Evolutionary conservation across 92 coral and sea anemone species (phyloP), one percentile per base, ranked within the genome.

Genomic region (Meandrina meandrites): DNA sequence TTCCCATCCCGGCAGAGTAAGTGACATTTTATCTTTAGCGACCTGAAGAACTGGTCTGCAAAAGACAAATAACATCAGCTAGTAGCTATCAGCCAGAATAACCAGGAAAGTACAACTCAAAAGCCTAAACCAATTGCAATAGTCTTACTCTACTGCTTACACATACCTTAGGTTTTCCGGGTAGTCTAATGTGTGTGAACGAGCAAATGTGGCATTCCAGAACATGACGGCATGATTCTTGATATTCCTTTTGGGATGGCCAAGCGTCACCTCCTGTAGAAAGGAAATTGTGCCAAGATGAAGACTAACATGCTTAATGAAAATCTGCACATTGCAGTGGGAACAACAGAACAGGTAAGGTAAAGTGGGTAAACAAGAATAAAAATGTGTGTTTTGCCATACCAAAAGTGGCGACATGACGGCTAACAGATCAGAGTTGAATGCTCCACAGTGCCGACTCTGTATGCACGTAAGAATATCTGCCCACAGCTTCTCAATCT

Each of bases 171-270:
- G 83, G 13, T 58, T 82, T 42, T 91, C 92, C 45, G 99, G 97
- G 82, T 97, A 97, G 14, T 88, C 88, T 78, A 97, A 80, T 36
- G 85, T 30, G 60, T 86, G 86, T 3, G 96, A 89, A 53, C 81
- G 96, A n/a, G 96, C 96, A 91, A 97, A 97, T 10, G 99, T 95
- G 77, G 98, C 94, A 90, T 97, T 97, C 99, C 99, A 97, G 79
- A 97, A 97, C 93, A 93, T 92, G 48, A 97, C 91, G 11, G 98
- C 79, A 53, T 97, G 99, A 88, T 97, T 97, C 86, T 88, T 95
- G 54, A 97, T 67, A 77, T 89, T 95, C 42, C 99, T 88, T 75
- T 94, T 92, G 24, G 89, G 94, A 86, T 97, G 99, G 32, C 92
- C 91, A 51, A 97, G 81, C 24, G 98, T 94, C 75, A 91, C 93